These are phyloP conservation scores for Tauraco erythrolophus DNA, from an alignment of 2,113 vertebrate species.

Conservation along the genomic window DNA sequence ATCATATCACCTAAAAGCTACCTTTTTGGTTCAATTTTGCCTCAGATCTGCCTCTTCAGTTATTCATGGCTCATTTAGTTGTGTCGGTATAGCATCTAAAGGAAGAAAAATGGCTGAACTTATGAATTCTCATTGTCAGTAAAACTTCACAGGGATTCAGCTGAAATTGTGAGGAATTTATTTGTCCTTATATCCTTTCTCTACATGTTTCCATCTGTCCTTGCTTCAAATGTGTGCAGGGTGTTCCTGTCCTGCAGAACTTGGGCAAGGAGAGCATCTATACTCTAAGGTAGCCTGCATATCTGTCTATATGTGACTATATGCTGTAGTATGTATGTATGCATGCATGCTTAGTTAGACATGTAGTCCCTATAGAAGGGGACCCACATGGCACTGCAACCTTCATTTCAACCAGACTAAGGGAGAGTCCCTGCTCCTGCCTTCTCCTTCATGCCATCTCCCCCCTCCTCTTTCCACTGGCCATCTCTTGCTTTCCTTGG, in stretches of 20 bases:
- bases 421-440: not conserved
- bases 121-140: too few species aligned
- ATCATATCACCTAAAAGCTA: too few species aligned
- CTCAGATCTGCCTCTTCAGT: too few species aligned
- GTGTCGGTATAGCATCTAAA: too few species aligned
- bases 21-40: too few species aligned
- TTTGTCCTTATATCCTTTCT: not conserved
- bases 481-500: not conserved
- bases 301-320: not conserved
- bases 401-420: not conserved
- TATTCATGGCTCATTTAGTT: too few species aligned
- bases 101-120: too few species aligned
- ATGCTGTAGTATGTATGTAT: not conserved
- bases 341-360: not conserved
- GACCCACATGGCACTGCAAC: not conserved
- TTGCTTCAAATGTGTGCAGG: not conserved
- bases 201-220: not conserved
- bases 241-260: not conserved
- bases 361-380: not conserved
- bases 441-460: not conserved
- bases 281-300: not conserved
- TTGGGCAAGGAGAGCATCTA: not conserved
- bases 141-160: not conserved
- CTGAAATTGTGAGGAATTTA: not conserved
- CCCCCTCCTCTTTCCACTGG: not conserved